Base-by-base conservation (phyloP, 2,113 vertebrate genomes). In the Pongo pygmaeus region DNA sequence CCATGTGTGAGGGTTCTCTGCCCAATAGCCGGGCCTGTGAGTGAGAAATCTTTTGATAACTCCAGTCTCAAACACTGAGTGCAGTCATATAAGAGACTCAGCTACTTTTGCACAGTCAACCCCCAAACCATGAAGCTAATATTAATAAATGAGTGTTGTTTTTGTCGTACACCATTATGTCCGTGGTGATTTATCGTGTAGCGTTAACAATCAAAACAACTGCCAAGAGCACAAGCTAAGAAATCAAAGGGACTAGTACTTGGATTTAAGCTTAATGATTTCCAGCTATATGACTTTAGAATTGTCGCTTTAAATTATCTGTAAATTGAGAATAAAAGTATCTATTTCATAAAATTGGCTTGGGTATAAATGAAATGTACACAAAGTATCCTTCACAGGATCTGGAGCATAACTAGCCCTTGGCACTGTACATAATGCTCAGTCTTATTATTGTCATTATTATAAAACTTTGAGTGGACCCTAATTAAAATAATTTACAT, bases 271-370 rank as follows among this genome's bases (percentile, higher is more conserved):
- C 17, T 92, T 89, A 52, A 40, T 2, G 8, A 23, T 5, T 72
- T 85, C 8, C 9, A 59, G 16, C 6, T 13, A 72, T 8, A 16
- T 38, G 55, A 70, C 1, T 18, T 86, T 57, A 93, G 35, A 84
- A 50, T 22, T 55, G 0, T 32, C 22, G 25, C 23, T 77, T 92
- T 70, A 91, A 79, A 48, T 92, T 69, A 77, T 16, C 12, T 87
- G 2, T 50, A 96, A 96, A 74, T 74, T 94, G 25, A 90, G 18
- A 59, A 35, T 85, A 40, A 91, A 96, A 59, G 3, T 75, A 55
- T 22, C 2, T 64, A 69, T 9, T 50, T 96, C 20, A 32, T 92
- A 43, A 69, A 89, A 69, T 64, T 30, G 1, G 3, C 13, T 5
- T 91, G 30, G 1, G 5, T 94, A 61, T 46, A 79, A 87, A 35